Base-by-base conservation (phyloP, 2,888 invertebrate genomes). In the Arctia plantaginis region DNA sequence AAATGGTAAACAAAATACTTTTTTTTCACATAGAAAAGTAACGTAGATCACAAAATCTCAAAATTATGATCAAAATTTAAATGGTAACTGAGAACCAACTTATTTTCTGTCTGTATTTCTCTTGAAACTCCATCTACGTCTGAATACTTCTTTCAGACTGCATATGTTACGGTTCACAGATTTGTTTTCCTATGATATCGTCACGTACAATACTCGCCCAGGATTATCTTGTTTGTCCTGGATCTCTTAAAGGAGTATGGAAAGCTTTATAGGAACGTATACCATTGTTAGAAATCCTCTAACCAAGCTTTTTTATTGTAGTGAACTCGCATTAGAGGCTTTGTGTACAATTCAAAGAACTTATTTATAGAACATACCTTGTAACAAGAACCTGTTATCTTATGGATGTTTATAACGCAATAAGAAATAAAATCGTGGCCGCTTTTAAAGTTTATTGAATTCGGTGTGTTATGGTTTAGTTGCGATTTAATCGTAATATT, bases 141-240 rank as follows among this genome's bases (percentile, higher is more conserved):
- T 80, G 82, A 81, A 84, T 88, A 86, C 78, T 83, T 86, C 81
- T 80, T 86, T 83, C 75, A 81, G 79, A 77, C 80, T 86, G 86
- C 86, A 85, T 82, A 81, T 74, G 79, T 82, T 75, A 79, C 76
- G 72, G 79, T 80, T 83, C 82, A 73, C 78, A 86, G 87, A 89
- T 89, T 88, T 86, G 85, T 86, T 87, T 84, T 76, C 78, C 66
- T 73, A 80, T 75, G 80, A 78, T 82, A 82, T 81, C 72, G 83
- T 85, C 85, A 86, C 85, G 86, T 86, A 80, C 81, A 73, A 79
- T 79, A 82, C 80, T 75, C 77, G 80, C 77, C 83, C 74, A 62
- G 80, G 84, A 87, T 89, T 85, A 89, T 87, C 86, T 81, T 86
- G 82, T 86, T 87, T 85, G 86, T 82, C 77, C 79, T 81, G 80